Evolutionary conservation across 2,888 invertebrate species (phyloP).

Genomic region (Ypsolopha sequella): DNA sequence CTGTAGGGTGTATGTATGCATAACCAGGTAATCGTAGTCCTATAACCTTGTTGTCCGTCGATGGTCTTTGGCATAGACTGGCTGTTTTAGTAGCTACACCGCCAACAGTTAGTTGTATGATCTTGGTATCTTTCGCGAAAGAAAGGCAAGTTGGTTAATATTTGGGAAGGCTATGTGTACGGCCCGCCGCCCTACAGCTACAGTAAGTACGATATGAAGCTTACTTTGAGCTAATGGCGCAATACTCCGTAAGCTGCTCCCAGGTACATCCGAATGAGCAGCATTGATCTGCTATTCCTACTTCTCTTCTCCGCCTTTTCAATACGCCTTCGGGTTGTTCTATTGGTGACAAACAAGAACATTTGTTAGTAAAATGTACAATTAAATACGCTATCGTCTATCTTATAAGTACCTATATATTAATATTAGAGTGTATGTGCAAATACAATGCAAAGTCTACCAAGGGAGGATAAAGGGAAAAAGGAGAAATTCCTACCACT

Average conservation of each 20-base stretch:
- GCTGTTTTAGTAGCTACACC: not conserved
- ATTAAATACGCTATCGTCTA: not conserved
- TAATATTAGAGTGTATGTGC: not conserved
- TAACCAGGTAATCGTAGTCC: too few relatives aligned
- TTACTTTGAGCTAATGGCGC: slow-evolving; percentile 54
- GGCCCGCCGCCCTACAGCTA: too few relatives aligned
- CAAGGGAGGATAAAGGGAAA: not conserved
- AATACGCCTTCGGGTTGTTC: slow-evolving; percentile 43
- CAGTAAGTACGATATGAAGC: slow-evolving; percentile 11
- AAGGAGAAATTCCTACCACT: too few relatives aligned
- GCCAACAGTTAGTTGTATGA: not conserved
- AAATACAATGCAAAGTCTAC: not conserved
- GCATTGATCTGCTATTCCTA: slow-evolving; percentile 59
- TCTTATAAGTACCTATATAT: not conserved
- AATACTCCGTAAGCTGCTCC: slow-evolving; percentile 53
- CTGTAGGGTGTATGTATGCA: too few relatives aligned
- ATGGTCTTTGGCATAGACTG: not conserved
- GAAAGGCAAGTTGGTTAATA: not conserved
- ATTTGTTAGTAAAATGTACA: not conserved
- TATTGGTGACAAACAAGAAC: slow-evolving; percentile 33
- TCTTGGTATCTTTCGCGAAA: too few relatives aligned
- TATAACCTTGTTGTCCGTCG: not conserved
- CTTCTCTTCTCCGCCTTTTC: slow-evolving; percentile 36
- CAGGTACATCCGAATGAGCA: slow-evolving; percentile 51
- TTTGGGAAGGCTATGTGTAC: too few relatives aligned